phyloP scores from a whole-genome alignment of 2,888 invertebrate genomes.

The Aquatica leii region DNA sequence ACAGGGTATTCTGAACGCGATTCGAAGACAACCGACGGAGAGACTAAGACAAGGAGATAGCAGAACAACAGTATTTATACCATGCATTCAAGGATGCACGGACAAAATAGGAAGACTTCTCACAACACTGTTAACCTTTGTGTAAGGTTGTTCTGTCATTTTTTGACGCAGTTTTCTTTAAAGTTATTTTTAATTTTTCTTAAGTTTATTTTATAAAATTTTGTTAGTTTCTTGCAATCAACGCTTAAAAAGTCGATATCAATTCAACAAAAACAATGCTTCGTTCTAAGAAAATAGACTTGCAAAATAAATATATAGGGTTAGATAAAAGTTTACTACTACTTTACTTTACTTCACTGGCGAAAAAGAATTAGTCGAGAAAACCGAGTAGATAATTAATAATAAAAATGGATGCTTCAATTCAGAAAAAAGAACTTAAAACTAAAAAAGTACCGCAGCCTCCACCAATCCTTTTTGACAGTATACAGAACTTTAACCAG shows the following conservation, averaged over 20 bases:
- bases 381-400: neutral
- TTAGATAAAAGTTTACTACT: conserved; percentile 1
- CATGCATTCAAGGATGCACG: too few species aligned
- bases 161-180: too few species aligned
- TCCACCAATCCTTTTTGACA: conserved; percentile 9
- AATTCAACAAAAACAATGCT: conserved; percentile 17
- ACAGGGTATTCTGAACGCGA: too few species aligned
- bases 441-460: conserved; percentile 21
- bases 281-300: conserved; percentile 17
- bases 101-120: too few species aligned
- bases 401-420: neutral
- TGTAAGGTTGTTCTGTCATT: too few species aligned
- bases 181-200: too few species aligned
- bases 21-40: too few species aligned
- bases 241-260: conserved; percentile 12
- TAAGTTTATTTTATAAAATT: too few species aligned
- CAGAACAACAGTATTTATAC: too few species aligned
- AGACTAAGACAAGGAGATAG: too few species aligned
- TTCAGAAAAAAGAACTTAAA: conserved; percentile 9
- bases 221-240: too few species aligned
- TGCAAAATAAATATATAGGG: conserved; percentile 10
- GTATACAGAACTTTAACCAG: conserved; percentile 6
- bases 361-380: neutral
- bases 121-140: too few species aligned
- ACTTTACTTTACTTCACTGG: neutral